These are phyloP conservation scores for Notocelia uddmanniana DNA, from an alignment of 2,888 invertebrate species.

Conservation along the genomic window DNA sequence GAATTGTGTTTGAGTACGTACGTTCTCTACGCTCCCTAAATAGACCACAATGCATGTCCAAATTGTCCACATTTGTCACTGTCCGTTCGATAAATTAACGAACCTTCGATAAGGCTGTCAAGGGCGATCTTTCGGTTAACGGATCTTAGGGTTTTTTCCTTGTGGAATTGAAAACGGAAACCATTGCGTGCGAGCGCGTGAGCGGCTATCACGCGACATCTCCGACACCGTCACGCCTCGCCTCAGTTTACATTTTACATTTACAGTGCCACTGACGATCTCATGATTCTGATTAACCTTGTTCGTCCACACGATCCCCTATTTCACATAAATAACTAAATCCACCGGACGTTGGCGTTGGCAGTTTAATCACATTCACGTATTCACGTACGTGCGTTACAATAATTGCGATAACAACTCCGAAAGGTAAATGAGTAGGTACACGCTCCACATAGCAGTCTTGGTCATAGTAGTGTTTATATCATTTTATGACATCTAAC, in stretches of 20 bases:
- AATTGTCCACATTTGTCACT: constrained; percentile 33
- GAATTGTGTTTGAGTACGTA: not conserved
- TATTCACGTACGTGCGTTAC: constrained; percentile 21
- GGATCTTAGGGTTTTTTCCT: constrained; percentile 46
- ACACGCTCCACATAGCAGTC: constrained; percentile 30
- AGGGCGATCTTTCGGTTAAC: constrained; percentile 39
- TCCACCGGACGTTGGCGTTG: constrained; percentile 65
- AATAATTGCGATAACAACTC: constrained; percentile 34
- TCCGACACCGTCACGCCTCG: constrained; percentile 73
- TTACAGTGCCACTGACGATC: constrained; percentile 55
- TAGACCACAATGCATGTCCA: constrained; percentile 7
- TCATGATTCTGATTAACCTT: constrained; percentile 59
- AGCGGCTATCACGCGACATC: constrained; percentile 67
- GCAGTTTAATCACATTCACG: constrained; percentile 54
- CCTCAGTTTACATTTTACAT: constrained; percentile 47
- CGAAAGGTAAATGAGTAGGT: constrained; percentile 33
- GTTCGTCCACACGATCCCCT: constrained; percentile 59
- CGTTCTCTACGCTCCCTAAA: not conserved
- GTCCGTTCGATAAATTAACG: constrained; percentile 35
- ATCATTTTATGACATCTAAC: constrained; percentile 23
- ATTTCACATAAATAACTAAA: constrained; percentile 63
- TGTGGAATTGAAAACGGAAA: constrained; percentile 55
- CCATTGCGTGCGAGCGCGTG: constrained; percentile 52
- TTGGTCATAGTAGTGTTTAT: constrained; percentile 28
- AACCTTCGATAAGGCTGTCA: constrained; percentile 34